Conservation (phyloP, 1,140 invertebrate species). For the Caenorhabditis brenneri region DNA sequence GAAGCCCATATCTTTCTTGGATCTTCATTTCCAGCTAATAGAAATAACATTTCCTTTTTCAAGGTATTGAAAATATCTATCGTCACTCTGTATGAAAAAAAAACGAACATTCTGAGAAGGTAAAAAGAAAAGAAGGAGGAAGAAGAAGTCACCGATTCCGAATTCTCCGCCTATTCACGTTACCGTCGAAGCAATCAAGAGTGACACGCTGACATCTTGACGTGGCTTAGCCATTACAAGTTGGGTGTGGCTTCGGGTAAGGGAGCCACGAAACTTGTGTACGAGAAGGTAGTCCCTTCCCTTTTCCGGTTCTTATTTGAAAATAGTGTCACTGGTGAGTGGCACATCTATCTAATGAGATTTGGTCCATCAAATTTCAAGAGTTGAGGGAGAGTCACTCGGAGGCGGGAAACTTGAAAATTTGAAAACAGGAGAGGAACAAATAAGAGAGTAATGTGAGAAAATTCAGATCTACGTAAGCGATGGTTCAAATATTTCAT, state of each 20-base stretch:
- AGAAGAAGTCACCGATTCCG: neutral
- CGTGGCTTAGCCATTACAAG: neutral
- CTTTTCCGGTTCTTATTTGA: slow-evolving; percentile 22
- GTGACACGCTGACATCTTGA: slow-evolving; percentile 40
- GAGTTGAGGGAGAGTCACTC: neutral
- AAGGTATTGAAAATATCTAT: too few species aligned
- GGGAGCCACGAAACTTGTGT: neutral
- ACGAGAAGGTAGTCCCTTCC: neutral
- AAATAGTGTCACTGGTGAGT: slow-evolving; percentile 37
- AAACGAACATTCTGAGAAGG: neutral
- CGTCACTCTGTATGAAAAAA: neutral
- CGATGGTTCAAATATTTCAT: neutral
- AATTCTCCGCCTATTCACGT: neutral
- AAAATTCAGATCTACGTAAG: neutral
- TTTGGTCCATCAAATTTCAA: neutral
- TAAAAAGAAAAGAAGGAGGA: neutral
- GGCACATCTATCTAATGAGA: slow-evolving; percentile 38
- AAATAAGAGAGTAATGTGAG: neutral
- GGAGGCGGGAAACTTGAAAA: neutral
- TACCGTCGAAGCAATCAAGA: slow-evolving; percentile 39
- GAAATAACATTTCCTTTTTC: neutral
- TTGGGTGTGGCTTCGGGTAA: too few species aligned
- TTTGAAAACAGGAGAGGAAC: neutral
- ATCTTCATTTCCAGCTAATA: neutral
- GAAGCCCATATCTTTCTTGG: neutral